Evolutionary conservation across 2,888 invertebrate species (phyloP), one percentile per base, ranked within the genome.

Genomic region (Parnassius glacialis): DNA sequence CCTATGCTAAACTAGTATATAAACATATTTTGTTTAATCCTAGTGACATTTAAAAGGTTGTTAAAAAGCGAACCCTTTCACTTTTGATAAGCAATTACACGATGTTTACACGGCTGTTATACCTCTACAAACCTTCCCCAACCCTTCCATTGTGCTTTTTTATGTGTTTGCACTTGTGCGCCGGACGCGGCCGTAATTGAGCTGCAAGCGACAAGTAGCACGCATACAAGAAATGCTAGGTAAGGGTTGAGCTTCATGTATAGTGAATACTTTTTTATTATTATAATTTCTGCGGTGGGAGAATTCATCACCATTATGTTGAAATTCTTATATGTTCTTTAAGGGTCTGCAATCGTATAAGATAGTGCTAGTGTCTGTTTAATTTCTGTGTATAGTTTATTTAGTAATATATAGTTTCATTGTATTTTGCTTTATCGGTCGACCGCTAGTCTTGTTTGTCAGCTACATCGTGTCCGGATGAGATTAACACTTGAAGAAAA

Each of bases 41-140:
- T 9, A n/a, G n/a, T 53, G 47, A 59, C 43, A 20, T 50, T 12
- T 51, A 51, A 48, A 48, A 12, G 13, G n/a, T 48, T 10, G 64
- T 60, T 64, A 66, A 70, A 69, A 76, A 68, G 65, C 62, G 74
- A 83, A 81, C 85, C 83, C 83, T 81, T 85, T 76, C 85, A 87
- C 85, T 84, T 87, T 86, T 78, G 43, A 43, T 43, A 76, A 76
- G 78, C 84, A 87, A 89, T 90, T 90, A 90, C 84, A 84, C 84
- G 90, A 88, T 89, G 83, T 85, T 90, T 90, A 90, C 87, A 90
- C 87, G 90, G 81, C 74, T 80, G 83, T 90, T 86, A 88, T 84
- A 78, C 78, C 73, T 81, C 80, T 80, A 80, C 79, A 86, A 86
- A 84, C 78, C 84, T 85, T 88, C 77, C 76, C 78, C 81, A 88